Evolutionary conservation across 64 coral and sea anemone genomes (phyloP), one percentile per base, ranked within the genome.

Genomic region (Pocillopora damicornis): DNA sequence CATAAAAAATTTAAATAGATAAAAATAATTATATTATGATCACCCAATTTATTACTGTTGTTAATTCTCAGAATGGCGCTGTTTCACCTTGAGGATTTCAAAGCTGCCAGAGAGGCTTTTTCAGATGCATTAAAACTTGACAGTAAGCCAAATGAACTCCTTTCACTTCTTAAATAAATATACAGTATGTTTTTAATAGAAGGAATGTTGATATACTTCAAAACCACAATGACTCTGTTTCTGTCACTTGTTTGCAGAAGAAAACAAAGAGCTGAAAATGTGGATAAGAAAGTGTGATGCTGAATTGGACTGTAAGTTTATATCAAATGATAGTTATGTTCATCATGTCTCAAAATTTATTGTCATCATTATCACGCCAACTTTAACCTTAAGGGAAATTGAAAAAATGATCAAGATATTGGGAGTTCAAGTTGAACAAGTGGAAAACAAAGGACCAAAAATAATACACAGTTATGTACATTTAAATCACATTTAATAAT

Each of bases 221-320:
- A 51, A 51, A 51, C 42, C 42, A 51, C 30, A 30, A 30, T 30
- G 30, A 63, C 12, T 37, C 4, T 15, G 25, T 13, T 60, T 14
- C 26, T 45, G 71, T 25, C 22, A 72, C 82, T 90, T 34, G 60
- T 58, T 88, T 87, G 34, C 79, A 95, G 94, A 80, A 62, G 88
- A 87, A 35, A 95, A 95, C 60, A 88, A 92, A 76, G 94, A 95
- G 89, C 75, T 92, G 59, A 89, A 95, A 60, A 88, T 75, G 42
- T 95, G 94, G 94, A 77, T 95, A 22, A 80, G 87, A 89, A 95
- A 95, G 76, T 95, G 94, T 51, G 65, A 95, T 75, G 82, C 90
- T 62, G 67, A 95, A 34, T 78, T 95, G 18, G 93, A 88, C 22
- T 76, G 88, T 82, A 80, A 94, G 91, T 90, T 82, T 26, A 58